Conservation (phyloP, 1,140 invertebrate species). For the Gryllus bimaculatus region DNA sequence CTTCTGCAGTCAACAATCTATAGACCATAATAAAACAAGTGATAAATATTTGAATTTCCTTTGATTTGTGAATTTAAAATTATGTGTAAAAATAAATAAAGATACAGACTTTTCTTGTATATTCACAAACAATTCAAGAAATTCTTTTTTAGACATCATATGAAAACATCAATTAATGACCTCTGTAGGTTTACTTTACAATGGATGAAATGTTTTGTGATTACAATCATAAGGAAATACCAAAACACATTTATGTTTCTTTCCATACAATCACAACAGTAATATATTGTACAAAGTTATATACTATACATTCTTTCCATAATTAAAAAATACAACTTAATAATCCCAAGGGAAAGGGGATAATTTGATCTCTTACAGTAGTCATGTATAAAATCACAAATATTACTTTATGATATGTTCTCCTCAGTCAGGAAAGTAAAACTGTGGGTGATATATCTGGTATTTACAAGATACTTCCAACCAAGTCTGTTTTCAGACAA, state of each 20-base stretch:
- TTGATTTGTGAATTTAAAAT: not conserved
- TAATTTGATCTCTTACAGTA: slow-evolving; percentile 12
- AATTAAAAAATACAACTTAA: slow-evolving; percentile 17
- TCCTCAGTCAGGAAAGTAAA: slow-evolving; percentile 7
- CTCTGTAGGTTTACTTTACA: not conserved
- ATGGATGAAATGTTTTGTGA: not conserved
- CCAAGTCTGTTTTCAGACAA: not conserved
- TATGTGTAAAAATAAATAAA: not conserved
- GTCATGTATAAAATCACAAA: slow-evolving; percentile 19
- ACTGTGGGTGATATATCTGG: slow-evolving; percentile 7
- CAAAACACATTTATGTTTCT: slow-evolving; percentile 12
- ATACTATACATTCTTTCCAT: slow-evolving; percentile 18
- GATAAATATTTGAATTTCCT: not conserved
- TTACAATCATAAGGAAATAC: slow-evolving; percentile 10
- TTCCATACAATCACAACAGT: slow-evolving; percentile 20
- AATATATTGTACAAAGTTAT: slow-evolving; percentile 18
- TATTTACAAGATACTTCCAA: slow-evolving; percentile 18
- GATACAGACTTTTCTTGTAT: not conserved
- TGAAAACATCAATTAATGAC: not conserved
- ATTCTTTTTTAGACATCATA: not conserved
- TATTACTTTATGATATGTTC: slow-evolving; percentile 9
- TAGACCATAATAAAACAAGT: too few relatives aligned
- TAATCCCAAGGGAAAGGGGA: slow-evolving; percentile 14
- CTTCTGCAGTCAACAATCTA: too few relatives aligned
- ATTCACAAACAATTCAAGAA: not conserved